Evolutionary conservation across 2,113 vertebrate species (phyloP), one percentile per base, ranked within the genome.

Genomic region (Catharus minimus): DNA sequence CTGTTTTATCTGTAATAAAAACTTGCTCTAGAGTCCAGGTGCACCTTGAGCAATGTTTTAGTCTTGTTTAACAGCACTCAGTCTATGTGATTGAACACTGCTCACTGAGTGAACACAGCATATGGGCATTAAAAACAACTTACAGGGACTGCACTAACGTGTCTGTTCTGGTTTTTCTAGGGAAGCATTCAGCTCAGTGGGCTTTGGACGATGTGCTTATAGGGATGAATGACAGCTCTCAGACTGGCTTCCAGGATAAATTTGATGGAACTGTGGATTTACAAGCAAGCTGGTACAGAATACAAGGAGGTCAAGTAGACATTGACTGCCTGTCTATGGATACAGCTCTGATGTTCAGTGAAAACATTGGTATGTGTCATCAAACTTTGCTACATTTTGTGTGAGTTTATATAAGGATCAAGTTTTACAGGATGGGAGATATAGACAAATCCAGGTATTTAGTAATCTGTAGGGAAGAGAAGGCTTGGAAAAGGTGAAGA

Each of bases 171-270:
- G 61, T 94, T 86, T 95, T 96, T 96, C n/a, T 67, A 99, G 99
- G 99, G 55, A 99, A 99, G 82, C 98, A 99, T 93, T 98, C 99
- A 17, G 98, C 99, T 69, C 99, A 99, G 92, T 99, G 99, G 99
- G 99, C 98, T 90, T 95, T 99, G 93, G 99, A 99, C 7, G 99
- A 99, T 86, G 97, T 99, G 62, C 97, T 99, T 56, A 98, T 99
- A 71, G 99, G 99, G 50, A 99, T 99, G 99, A 99, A 99, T 60
- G 99, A 99, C 98, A 99, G 99, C 96, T 99, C 99, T 92, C 98
- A 98, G 90, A 98, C 97, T 32, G 99, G 99, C 68, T 99, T 99
- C 95, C 98, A 99, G 56, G 99, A 99, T 95, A 98, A 98, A 97
- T 99, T 99, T 86, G 99, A 99, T 82, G 98, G 98, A 78, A 98